Base-by-base conservation (phyloP, 2,797 vertebrate species). In the Lacerta agilis region DNA sequence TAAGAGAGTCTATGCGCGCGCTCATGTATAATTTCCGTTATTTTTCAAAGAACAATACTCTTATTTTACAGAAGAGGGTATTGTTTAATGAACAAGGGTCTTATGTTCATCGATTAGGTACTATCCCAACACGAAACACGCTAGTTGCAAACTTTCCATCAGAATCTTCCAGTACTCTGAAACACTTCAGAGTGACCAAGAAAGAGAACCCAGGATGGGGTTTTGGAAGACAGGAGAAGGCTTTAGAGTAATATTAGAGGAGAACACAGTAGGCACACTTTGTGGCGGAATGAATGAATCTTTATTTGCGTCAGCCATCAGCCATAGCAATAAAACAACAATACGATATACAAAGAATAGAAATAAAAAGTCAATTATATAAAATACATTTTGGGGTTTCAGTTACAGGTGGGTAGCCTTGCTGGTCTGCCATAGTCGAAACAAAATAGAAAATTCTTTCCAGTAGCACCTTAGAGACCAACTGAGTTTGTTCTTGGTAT, bases 1-100 rank as follows among this genome's bases (percentile, higher is more conserved):
- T 33, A 4, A 8, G 8, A n/a, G 49, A 33, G 41, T 33, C 27
- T n/a, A 27, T 71, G 33, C 17, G 43, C 49, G 1, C 27, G 23
- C 36, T n/a, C 25, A 1, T 36, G 43, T 71, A 17, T 49, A 11
- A 58, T 41, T 77, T 85, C 73, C 27, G 43, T 77, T 72, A 83
- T 25, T 91, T 79, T 90, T 89, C 43, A 89, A 89, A 90, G 18
- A 86, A 78, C 61, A 69, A n/a, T 36, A n/a, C 10, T 0, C 1
- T 0, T 61, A 86, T 93, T 91, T 94, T 92, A 84, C 88, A 93
- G 85, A 86, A 85, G 86, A 85, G 3, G 64, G 29, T 77, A 17
- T 15, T 36, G 23, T 69, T 5, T 69, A 93, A 91, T 82, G 41
- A 86, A 91, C 55, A 83, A 92, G 38, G 67, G 10, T 67, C 86